Evolutionary conservation across 2,113 vertebrate genomes (phyloP).

Genomic region (Dromiciops gliroides): DNA sequence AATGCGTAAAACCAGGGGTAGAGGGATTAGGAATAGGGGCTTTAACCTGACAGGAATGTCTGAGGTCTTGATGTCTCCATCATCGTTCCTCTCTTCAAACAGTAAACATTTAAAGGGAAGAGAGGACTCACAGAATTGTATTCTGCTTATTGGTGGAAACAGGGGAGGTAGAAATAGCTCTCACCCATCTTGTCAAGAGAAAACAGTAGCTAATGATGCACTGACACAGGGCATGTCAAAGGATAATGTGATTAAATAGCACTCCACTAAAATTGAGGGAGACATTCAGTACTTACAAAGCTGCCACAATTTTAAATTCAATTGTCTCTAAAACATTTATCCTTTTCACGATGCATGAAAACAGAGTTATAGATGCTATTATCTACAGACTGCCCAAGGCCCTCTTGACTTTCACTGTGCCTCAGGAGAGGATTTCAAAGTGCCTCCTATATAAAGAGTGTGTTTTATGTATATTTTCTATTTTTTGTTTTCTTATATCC

Average conservation of each 20-base stretch:
- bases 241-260: slow-evolving; percentile 35
- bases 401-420: not conserved
- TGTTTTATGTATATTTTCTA: not conserved
- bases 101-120: not conserved
- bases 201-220: slow-evolving; percentile 3
- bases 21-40: not conserved
- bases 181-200: not conserved
- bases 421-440: not conserved
- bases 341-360: slow-evolving; percentile 32
- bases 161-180: slow-evolving; percentile 22
- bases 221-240: slow-evolving; percentile 20
- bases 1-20: not conserved
- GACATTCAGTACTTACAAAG: slow-evolving; percentile 46
- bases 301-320: slow-evolving; percentile 38
- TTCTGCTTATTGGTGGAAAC: slow-evolving; percentile 4
- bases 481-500: not conserved
- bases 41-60: not conserved
- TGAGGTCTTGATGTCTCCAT: not conserved
- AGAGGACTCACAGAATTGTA: slow-evolving; percentile 23
- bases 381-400: not conserved
- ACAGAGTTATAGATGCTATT: slow-evolving; percentile 11
- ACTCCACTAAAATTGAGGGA: slow-evolving; percentile 25
- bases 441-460: not conserved
- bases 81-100: not conserved
- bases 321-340: slow-evolving; percentile 48